Percentiles rank a stretch among this genome's conserved stretches.
Evolutionary conservation across 2,113 vertebrate genomes (phyloP).

Genomic region (Haemorhous mexicanus): DNA sequence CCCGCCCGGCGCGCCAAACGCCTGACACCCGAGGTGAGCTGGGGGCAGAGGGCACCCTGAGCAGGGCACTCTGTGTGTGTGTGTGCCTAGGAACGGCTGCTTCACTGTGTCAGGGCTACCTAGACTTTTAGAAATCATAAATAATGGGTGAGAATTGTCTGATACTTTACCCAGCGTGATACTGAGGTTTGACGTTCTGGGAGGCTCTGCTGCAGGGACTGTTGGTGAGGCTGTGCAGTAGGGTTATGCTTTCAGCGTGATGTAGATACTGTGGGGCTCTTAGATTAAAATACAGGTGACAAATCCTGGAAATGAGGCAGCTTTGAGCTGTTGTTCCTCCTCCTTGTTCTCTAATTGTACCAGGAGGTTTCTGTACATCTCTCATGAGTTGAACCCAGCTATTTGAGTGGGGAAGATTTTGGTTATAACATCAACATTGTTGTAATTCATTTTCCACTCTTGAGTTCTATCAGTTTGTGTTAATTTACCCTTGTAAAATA

Average conservation of each 20-base stretch:
- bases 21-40: conserved; percentile 84
- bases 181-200: background rate
- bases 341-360: background rate
- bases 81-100: background rate
- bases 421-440: background rate
- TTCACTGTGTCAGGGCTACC: accelerated
- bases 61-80: accelerated
- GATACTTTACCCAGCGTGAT: accelerated
- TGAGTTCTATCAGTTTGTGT: background rate
- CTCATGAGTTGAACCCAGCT: background rate
- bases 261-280: background rate
- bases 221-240: accelerated
- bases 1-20: conserved; percentile 87
- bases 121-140: accelerated
- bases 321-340: background rate
- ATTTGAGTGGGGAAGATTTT: background rate
- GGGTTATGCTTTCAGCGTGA: background rate
- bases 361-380: background rate
- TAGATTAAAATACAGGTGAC: background rate
- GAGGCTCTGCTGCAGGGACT: background rate
- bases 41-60: background rate
- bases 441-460: background rate
- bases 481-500: background rate
- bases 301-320: background rate
- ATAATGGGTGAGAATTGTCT: accelerated